Base-by-base conservation (phyloP, 1,140 invertebrate genomes). In the Drosophila lini region DNA sequence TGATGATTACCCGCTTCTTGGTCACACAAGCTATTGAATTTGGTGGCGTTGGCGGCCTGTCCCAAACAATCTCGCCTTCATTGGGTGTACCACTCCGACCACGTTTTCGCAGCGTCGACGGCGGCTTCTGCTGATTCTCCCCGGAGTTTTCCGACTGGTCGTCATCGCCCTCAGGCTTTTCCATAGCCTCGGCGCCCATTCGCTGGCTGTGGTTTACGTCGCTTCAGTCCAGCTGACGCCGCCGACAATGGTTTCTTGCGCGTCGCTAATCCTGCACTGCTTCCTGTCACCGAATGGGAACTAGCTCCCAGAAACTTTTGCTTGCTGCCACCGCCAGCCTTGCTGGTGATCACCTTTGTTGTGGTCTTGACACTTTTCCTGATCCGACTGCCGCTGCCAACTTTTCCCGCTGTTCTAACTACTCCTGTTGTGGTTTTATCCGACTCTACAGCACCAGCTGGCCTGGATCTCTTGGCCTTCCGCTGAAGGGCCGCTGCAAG, bases 1-100 rank as follows among this genome's bases (percentile, higher is more conserved):
- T 70, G 50, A 74, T 63, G 60, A 81, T 84, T 84, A 84, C 81
- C 82, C 82, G 78, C 74, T 84, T 84, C 53, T 81, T 76, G 5
- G 32, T 25, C 58, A 25, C 65, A 34, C 22, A 50, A 62, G 36
- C 28, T 40, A 41, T 11, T 40, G 47, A 13, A 53, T 47, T 38
- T 16, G 50, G 13, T 32, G 25, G 15, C 5, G 25, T 38, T 16
- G 32, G 15, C 36, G 13, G 28, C 34, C 11, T 50, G 40, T 56
- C 47, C 57, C 57, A 16, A 45, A 34, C 56, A 25, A 16, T 8
- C 36, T 53, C 58, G 50, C 11, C 34, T 22, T 58, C 16, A 34
- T 60, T 34, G 3, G 47, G 8, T 28, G 69, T 19, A 3, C 36
- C 38, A 22, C n/a, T 50, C 5, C 64, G 67, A 3, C 28, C 45